Conservation (phyloP, 2,888 invertebrate genomes). For the Sminthurides aquaticus region DNA sequence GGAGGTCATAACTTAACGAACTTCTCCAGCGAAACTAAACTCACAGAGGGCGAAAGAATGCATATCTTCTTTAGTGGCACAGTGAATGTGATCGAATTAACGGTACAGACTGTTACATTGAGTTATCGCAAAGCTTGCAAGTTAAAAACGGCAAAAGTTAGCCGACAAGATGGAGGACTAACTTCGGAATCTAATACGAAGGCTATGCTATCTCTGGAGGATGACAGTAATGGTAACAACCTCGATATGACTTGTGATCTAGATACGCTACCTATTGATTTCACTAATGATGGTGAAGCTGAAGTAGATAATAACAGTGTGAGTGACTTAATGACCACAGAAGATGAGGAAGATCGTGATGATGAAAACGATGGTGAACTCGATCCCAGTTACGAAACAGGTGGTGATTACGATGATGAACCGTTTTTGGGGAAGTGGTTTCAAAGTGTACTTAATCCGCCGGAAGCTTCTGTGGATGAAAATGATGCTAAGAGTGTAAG, state of each 20-base stretch:
- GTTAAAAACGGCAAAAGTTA: conserved; percentile 30
- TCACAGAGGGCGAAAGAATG: conserved; percentile 35
- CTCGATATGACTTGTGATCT: conserved; percentile 20
- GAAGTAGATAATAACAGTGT: conserved; percentile 42
- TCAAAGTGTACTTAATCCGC: conserved; percentile 82
- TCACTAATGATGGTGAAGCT: conserved; percentile 20
- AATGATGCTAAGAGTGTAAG: conserved; percentile 27
- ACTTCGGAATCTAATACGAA: not conserved
- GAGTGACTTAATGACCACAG: conserved; percentile 43
- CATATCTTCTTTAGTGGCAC: conserved; percentile 34
- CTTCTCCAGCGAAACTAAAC: conserved; percentile 33
- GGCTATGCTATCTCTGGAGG: conserved; percentile 8
- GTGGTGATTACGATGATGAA: conserved; percentile 52
- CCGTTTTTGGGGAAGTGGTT: conserved; percentile 88
- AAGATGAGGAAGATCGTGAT: conserved; percentile 42
- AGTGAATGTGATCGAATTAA: conserved; percentile 35
- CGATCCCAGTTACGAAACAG: conserved; percentile 24
- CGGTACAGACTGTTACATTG: conserved; percentile 38
- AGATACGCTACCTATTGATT: conserved; percentile 15
- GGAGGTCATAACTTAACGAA: conserved; percentile 9
- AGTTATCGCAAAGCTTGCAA: conserved; percentile 42
- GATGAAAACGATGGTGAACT: conserved; percentile 28
- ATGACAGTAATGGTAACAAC: conserved; percentile 24
- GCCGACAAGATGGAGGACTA: conserved; percentile 26
- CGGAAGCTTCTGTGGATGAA: conserved; percentile 46